These are phyloP conservation scores for Emys orbicularis DNA, from an alignment of 2,797 vertebrate genomes.

Conservation along the genomic window DNA sequence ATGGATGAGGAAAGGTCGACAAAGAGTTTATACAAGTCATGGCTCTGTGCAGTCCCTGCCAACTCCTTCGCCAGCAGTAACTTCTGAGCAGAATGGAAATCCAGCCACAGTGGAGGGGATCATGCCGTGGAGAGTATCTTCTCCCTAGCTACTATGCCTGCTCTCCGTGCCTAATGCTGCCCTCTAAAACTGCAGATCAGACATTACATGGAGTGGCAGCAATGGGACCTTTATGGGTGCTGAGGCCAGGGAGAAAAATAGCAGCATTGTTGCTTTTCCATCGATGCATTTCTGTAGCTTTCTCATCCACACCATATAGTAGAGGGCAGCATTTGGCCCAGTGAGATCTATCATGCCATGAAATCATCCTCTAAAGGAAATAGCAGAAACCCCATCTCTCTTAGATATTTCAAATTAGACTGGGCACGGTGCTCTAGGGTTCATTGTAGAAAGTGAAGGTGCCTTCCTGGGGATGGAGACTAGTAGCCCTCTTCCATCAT, in stretches of 20 bases:
- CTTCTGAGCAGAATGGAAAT: background rate
- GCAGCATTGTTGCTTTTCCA: background rate
- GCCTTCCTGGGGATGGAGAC: background rate
- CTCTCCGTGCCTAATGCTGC: background rate
- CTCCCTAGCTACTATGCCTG: background rate
- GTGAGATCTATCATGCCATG: background rate
- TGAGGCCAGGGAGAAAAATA: background rate
- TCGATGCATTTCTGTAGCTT: background rate
- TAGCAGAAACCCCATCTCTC: slow-evolving; percentile 8
- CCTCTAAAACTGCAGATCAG: background rate
- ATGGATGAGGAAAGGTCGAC: background rate
- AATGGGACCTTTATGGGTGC: background rate
- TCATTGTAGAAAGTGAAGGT: slow-evolving; percentile 9
- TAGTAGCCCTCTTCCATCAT: slow-evolving; percentile 40
- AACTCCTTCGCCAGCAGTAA: background rate
- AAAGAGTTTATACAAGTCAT: background rate
- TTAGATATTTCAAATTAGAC: slow-evolving; percentile 60
- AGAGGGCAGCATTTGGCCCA: background rate
- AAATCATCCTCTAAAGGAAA: slow-evolving; percentile 38
- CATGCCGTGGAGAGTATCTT: background rate
- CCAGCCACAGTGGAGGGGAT: background rate
- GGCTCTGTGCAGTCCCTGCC: background rate
- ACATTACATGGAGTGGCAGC: fast-evolving
- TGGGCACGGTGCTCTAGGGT: slow-evolving; percentile 29
- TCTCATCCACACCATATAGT: background rate